Conservation (phyloP, 2,113 vertebrate genomes). For the Hemiscyllium ocellatum region DNA sequence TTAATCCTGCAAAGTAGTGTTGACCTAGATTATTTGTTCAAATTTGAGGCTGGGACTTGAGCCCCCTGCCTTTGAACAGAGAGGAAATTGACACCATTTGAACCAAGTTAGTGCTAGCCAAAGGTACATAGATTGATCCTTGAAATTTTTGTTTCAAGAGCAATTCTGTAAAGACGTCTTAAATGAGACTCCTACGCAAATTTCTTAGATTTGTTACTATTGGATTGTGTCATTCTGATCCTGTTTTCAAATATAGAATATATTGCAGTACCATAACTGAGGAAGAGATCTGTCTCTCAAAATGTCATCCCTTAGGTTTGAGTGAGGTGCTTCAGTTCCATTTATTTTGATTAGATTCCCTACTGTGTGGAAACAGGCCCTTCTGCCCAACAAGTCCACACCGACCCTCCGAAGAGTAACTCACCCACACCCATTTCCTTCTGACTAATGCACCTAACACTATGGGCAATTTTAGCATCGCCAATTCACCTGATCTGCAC, state of each 20-base stretch:
- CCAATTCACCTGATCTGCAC: too few species aligned
- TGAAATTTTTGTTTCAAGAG: too few species aligned
- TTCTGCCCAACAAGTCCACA: too few species aligned
- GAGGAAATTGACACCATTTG: not conserved
- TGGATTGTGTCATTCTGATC: not conserved
- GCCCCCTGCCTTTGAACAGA: not conserved
- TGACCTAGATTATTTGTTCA: not conserved
- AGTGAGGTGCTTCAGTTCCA: not conserved
- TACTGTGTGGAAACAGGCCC: too few species aligned
- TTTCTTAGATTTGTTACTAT: not conserved
- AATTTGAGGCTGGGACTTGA: not conserved
- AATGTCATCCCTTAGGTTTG: not conserved
- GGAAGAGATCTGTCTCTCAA: not conserved
- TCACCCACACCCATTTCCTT: too few species aligned
- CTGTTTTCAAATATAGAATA: not conserved
- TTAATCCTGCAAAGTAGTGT: not conserved
- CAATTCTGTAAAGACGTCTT: not conserved
- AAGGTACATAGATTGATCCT: too few species aligned
- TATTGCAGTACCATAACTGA: not conserved
- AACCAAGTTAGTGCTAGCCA: too few species aligned
- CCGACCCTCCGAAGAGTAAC: too few species aligned
- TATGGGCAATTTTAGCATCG: too few species aligned
- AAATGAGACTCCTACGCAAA: not conserved
- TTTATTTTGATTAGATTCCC: not conserved
- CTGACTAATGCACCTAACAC: too few species aligned